Evolutionary conservation across 2,113 vertebrate species (phyloP).

Genomic region (Galeopterus variegatus): DNA sequence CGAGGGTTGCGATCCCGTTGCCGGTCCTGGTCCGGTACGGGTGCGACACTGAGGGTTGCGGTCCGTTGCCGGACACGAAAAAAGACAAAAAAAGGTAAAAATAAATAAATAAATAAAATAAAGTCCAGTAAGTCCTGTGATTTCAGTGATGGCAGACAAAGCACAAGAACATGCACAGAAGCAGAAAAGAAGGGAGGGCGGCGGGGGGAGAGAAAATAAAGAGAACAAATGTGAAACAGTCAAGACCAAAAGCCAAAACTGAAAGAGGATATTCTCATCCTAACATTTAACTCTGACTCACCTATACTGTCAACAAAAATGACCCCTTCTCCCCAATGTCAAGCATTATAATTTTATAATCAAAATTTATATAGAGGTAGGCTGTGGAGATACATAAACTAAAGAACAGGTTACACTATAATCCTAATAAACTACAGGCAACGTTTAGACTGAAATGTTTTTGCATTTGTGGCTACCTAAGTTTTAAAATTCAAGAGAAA

Average conservation of each 20-base stretch:
- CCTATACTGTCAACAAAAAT: slow-evolving; percentile 52
- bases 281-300: slow-evolving; percentile 68
- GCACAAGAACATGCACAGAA: not conserved
- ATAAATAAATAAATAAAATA: no score
- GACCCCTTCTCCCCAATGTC: slow-evolving; percentile 44
- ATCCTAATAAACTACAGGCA: slow-evolving; percentile 34
- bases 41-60: no score
- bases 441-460: slow-evolving; percentile 39
- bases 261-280: slow-evolving; percentile 18
- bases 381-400: not conserved
- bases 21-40: no score
- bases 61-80: no score
- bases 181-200: not conserved
- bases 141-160: not conserved
- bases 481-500: slow-evolving; percentile 69
- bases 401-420: not conserved
- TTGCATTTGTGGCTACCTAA: slow-evolving; percentile 42
- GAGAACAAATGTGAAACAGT: not conserved
- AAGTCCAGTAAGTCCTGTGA: not conserved
- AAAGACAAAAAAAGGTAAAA: no score
- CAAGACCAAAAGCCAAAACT: slow-evolving; percentile 64
- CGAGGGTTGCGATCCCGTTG: no score
- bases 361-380: slow-evolving; percentile 27
- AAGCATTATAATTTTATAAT: slow-evolving; percentile 64
- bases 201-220: not conserved